Evolutionary conservation across 2,113 vertebrate genomes (phyloP), one percentile per base, ranked within the genome.

Genomic region (Vireo altiloquus): DNA sequence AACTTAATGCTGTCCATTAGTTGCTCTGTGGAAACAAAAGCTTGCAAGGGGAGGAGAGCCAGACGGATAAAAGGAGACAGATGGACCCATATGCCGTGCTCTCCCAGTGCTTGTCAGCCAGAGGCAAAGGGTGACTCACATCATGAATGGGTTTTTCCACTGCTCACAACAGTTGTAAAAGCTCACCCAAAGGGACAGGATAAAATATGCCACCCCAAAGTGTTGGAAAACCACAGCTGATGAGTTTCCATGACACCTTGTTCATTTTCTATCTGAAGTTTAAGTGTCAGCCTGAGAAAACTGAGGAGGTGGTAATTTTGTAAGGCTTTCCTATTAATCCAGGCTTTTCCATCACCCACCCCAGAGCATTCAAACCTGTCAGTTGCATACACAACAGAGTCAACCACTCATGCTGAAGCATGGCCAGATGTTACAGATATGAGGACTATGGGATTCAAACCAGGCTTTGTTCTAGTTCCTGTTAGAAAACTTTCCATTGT

Each of bases 21-120:
- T 49, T 87, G 84, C 44, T 71, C 44, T 12, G 44, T 87, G 65
- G 90, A 94, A 94, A 96, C 80, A 95, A 86, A 96, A 95, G 88
- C 90, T 94, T 76, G 39, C 39, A 52, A 88, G 44, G 53, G 46
- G 49, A 90, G 74, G 47, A 74, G 80, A 75, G 82, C 85, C 95
- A 94, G 93, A 94, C 81, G 93, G 95, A 88, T 87, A 87, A 95
- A 92, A 75, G 60, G 79, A 95, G 93, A 81, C 94, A 97, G 95
- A 95, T 90, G 85, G 93, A 92, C 64, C 60, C 68, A 37, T 83
- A 63, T 1, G 25, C 79, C 60, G 56, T 44, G 56, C 59, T 82
- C 40, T 85, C 82, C 65, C 63, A 42, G 30, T 39, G 63, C 71
- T 86, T 24, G 0, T 77, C 82, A 90, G 82, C n/a, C 71, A 71